Conservation (phyloP, 2,113 vertebrate genomes). For the Hemibagrus wyckioides region DNA sequence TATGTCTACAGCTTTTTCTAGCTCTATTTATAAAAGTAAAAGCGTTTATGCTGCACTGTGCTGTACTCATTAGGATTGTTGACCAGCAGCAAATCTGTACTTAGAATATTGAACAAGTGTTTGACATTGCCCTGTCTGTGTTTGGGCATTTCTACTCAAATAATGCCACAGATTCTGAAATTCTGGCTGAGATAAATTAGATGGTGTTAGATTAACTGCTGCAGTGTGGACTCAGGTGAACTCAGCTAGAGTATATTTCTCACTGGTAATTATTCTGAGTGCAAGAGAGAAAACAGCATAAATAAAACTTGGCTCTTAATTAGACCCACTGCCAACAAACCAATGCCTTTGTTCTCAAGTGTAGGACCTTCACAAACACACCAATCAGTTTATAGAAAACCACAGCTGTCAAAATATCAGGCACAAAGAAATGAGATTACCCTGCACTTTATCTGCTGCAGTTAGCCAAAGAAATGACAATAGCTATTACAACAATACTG, state of each 20-base stretch:
- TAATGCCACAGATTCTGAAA: not conserved
- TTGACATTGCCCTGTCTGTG: not conserved
- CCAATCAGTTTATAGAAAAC: not conserved
- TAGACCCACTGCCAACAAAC: not conserved
- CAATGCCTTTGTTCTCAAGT: not conserved
- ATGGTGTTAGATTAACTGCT: slow-evolving; percentile 1
- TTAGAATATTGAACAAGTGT: not conserved
- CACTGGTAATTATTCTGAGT: slow-evolving; percentile 13
- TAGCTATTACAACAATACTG: not conserved
- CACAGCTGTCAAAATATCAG: slow-evolving; percentile 10
- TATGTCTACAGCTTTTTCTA: not conserved
- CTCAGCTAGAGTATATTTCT: not conserved
- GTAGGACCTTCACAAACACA: not conserved
- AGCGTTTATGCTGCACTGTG: not conserved
- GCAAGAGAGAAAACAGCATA: not conserved
- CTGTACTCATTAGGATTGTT: not conserved
- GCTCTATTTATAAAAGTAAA: not conserved
- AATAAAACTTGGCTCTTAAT: slow-evolving; percentile 9
- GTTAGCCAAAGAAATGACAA: not conserved
- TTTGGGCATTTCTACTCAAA: not conserved
- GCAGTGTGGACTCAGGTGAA: slow-evolving; percentile 5
- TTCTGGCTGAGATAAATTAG: not conserved
- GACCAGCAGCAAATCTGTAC: not conserved
- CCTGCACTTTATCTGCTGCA: not conserved
- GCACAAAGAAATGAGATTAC: not conserved